Conservation (phyloP, 2,888 invertebrate species). For the Malachius bipustulatus region DNA sequence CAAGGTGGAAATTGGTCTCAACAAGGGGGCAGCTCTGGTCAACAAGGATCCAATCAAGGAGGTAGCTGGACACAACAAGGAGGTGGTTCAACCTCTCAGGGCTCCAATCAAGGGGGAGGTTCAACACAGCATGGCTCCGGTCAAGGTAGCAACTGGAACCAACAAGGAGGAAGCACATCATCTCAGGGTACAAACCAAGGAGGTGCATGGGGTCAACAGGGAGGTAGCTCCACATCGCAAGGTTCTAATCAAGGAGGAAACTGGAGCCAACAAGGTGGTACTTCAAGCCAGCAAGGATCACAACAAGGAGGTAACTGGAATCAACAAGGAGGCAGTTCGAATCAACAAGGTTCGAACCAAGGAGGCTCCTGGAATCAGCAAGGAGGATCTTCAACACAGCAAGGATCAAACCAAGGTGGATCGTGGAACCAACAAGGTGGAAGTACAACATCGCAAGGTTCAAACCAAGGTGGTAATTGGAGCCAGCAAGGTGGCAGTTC, state of each 20-base stretch:
- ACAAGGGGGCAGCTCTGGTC: slow-evolving; percentile 8
- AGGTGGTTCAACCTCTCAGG: neutral
- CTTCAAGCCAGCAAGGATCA: no score
- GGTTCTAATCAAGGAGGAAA: no score
- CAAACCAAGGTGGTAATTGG: slow-evolving; percentile 10
- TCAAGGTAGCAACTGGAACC: slow-evolving; percentile 11
- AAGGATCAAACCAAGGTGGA: slow-evolving; percentile 13
- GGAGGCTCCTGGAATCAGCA: slow-evolving; percentile 10
- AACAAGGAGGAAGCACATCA: slow-evolving; percentile 9
- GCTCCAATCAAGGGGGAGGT: slow-evolving; percentile 3
- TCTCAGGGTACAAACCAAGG: slow-evolving; percentile 9
- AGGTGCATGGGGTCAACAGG: slow-evolving; percentile 4
- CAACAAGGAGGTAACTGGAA: neutral
- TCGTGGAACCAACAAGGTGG: neutral
- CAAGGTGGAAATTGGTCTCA: neutral
- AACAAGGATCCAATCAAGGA: slow-evolving; percentile 6
- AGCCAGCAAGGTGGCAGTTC: slow-evolving; percentile 5
- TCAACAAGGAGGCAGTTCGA: slow-evolving; percentile 7
- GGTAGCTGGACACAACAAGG: slow-evolving; percentile 10
- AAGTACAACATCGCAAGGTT: slow-evolving; percentile 5
- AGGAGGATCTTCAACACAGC: slow-evolving; percentile 13
- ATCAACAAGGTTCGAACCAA: slow-evolving; percentile 6
- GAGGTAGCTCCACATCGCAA: neutral
- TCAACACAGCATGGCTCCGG: slow-evolving; percentile 8
- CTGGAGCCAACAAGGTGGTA: no score